These are phyloP conservation scores for Oryzias sinensis DNA, from an alignment of 2,797 vertebrate species.

Conservation along the genomic window DNA sequence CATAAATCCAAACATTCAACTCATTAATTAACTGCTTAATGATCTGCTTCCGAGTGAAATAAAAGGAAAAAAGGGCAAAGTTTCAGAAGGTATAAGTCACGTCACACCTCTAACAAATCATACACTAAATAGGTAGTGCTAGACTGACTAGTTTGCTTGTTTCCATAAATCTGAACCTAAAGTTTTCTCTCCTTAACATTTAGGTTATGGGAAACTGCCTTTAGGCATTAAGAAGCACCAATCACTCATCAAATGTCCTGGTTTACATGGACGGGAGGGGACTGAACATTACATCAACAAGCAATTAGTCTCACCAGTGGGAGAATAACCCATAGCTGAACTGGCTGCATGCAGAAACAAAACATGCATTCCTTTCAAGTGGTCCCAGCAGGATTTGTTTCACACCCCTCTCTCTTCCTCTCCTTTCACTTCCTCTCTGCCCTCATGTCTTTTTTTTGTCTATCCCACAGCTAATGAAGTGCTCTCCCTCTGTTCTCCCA, in stretches of 20 bases:
- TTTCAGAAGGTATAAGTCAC: conserved; percentile 40
- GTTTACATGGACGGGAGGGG: conserved; percentile 55
- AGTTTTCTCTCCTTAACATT: conserved; percentile 55
- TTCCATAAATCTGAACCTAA: conserved; percentile 65
- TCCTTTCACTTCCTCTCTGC: conserved; percentile 34
- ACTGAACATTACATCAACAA: conserved; percentile 68
- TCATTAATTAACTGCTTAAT: conserved; percentile 67
- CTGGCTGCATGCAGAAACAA: conserved; percentile 53
- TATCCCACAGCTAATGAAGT: conserved; percentile 45
- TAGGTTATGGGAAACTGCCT: conserved; percentile 55
- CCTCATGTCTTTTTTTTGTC: conserved; percentile 36
- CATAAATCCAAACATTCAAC: conserved; percentile 61
- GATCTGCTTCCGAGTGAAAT: conserved; percentile 38
- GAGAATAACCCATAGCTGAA: conserved; percentile 66
- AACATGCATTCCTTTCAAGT: conserved; percentile 63
- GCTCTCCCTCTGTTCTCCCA: conserved; percentile 33
- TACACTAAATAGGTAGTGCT: conserved; percentile 29
- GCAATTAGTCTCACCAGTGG: conserved; percentile 70
- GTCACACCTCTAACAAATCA: conserved; percentile 39
- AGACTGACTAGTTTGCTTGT: conserved; percentile 33
- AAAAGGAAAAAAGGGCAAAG: conserved; percentile 17
- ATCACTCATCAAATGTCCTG: conserved; percentile 63
- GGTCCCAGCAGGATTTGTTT: conserved; percentile 41
- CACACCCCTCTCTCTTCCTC: conserved; percentile 34
- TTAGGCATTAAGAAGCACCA: conserved; percentile 21